phyloP scores from a whole-genome alignment of 2,797 vertebrate genomes.

The Malurus splendens region DNA sequence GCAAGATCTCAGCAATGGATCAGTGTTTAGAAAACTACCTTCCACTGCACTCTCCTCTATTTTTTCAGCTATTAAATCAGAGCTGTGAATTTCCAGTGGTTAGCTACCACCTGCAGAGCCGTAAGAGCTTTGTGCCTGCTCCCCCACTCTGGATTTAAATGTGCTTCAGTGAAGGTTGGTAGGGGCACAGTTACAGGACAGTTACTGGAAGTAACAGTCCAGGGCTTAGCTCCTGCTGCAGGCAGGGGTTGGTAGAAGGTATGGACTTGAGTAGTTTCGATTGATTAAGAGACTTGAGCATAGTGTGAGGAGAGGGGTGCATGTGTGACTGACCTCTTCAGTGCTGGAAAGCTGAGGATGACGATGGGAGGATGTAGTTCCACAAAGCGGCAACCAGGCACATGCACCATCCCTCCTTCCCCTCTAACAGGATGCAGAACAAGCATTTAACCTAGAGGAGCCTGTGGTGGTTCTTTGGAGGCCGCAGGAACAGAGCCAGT shows the following conservation, averaged over 20 bases:
- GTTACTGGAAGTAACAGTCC: not conserved
- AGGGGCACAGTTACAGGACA: fast-evolving
- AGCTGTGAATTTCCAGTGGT: too few species aligned
- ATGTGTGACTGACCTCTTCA: not conserved
- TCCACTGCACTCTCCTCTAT: not conserved
- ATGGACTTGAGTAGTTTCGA: fast-evolving
- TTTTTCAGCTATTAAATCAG: not conserved
- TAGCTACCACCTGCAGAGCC: not conserved
- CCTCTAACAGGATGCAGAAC: not conserved
- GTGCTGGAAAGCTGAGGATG: not conserved
- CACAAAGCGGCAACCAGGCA: not conserved
- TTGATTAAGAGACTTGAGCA: not conserved
- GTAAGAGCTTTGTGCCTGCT: not conserved
- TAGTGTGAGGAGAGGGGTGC: too few species aligned
- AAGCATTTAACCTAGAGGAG: not conserved
- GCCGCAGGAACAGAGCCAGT: not conserved
- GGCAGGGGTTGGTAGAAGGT: fast-evolving
- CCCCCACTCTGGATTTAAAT: fast-evolving
- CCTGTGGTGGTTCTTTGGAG: fast-evolving
- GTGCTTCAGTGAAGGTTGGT: not conserved
- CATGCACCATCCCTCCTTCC: too few species aligned
- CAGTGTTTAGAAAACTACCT: not conserved
- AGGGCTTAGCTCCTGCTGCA: not conserved
- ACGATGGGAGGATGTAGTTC: fast-evolving
- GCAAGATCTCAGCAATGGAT: too few species aligned